Evolutionary conservation across 1,140 invertebrate species (phyloP).

Genomic region (Bacillus rossius): DNA sequence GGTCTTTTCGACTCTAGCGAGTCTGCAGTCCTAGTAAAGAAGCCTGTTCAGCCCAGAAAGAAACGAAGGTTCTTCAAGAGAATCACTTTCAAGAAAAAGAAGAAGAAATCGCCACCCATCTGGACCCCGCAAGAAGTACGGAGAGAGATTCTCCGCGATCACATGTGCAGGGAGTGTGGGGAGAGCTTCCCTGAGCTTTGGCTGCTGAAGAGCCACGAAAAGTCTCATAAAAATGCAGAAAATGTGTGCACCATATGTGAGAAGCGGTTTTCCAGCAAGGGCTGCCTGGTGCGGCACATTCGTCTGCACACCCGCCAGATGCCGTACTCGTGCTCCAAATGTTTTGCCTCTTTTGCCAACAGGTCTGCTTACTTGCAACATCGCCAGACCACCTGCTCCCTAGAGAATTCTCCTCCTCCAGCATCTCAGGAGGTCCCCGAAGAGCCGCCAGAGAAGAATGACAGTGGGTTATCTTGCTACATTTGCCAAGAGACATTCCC

Average conservation of each 20-base stretch:
- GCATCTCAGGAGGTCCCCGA: neutral
- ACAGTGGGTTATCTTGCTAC: neutral
- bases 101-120: too few species aligned
- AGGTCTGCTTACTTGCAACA: conserved; percentile 1
- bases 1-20: too few species aligned
- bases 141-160: too few species aligned
- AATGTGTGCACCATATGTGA: neutral
- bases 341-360: conserved; percentile 1
- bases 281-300: neutral
- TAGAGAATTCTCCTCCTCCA: neutral
- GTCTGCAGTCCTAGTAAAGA: too few species aligned
- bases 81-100: too few species aligned
- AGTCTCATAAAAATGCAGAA: neutral
- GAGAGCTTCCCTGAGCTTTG: too few species aligned
- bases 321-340: neutral
- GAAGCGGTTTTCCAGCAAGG: conserved; percentile 1
- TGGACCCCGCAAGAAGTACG: too few species aligned
- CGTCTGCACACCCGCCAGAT: conserved; percentile 1
- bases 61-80: too few species aligned
- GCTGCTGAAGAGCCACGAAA: neutral
- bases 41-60: too few species aligned
- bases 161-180: too few species aligned
- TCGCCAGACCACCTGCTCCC: neutral
- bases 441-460: neutral
- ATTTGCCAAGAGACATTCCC: conserved; percentile 2